Evolutionary conservation across 1,140 invertebrate genomes (phyloP).

Genomic region (Drosophila sp.): DNA sequence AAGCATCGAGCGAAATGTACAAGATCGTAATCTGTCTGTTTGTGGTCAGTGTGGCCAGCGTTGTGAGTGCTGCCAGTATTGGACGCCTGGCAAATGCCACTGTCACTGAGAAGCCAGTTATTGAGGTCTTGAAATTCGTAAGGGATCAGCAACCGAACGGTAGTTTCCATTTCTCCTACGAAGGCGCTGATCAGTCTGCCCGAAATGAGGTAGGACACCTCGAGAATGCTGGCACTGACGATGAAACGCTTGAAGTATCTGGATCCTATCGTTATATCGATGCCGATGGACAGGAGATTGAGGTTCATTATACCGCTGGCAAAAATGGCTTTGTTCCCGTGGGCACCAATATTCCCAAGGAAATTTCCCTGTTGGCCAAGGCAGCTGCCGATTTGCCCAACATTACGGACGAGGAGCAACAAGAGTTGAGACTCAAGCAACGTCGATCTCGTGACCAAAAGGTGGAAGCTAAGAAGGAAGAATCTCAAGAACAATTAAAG

Average conservation of each 20-base stretch:
- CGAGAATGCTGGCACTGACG: slow-evolving; percentile 66
- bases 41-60: slow-evolving; percentile 48
- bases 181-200: slow-evolving; percentile 61
- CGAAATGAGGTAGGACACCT: slow-evolving; percentile 65
- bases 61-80: slow-evolving; percentile 45
- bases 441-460: slow-evolving; percentile 63
- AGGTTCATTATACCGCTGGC: slow-evolving; percentile 88
- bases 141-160: slow-evolving; percentile 65
- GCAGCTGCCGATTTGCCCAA: slow-evolving; percentile 67
- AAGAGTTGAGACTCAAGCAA: slow-evolving; percentile 34
- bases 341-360: slow-evolving; percentile 86
- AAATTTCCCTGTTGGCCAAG: slow-evolving; percentile 63
- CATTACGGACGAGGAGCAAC: slow-evolving; percentile 54
- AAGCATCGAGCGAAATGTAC: slow-evolving; percentile 58
- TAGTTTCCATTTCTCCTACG: slow-evolving; percentile 69
- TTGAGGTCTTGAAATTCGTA: slow-evolving; percentile 63
- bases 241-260: slow-evolving; percentile 66
- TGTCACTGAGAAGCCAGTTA: slow-evolving; percentile 49
- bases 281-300: slow-evolving; percentile 89
- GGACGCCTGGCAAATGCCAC: slow-evolving; percentile 17
- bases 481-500: slow-evolving; percentile 32
- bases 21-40: slow-evolving; percentile 62
- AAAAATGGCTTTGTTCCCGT: slow-evolving; percentile 88
- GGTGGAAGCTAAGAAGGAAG: slow-evolving; percentile 1
- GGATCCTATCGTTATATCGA: slow-evolving; percentile 87